Base-by-base conservation (phyloP, 2,113 vertebrate species). In the Ctenomys sociabilis region DNA sequence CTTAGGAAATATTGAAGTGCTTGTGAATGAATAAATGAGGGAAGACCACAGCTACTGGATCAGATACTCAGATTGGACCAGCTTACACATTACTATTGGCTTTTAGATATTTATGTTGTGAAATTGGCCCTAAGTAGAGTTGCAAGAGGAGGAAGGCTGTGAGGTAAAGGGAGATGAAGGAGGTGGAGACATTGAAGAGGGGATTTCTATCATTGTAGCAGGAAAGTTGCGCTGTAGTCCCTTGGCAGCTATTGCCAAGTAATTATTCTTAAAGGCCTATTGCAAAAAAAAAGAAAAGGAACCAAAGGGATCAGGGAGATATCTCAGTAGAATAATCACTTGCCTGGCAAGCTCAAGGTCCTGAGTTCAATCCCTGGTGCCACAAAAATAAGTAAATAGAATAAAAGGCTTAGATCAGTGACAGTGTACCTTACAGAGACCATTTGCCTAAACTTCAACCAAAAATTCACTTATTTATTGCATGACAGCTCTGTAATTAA, bases 241-340 rank as follows among this genome's bases (percentile, higher is more conserved):
- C 17, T 88, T 77, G 94, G 52, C 59, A 54, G 61, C 54, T 73
- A 49, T 63, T 95, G 66, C 24, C 77, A 54, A 49, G 57, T 35
- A 40, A 26, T 72, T 54, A 35, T 78, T 85, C 63, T 72, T 24
- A 19, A n/a, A n/a, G n/a, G n/a, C n/a, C n/a, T n/a, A n/a, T n/a
- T n/a, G n/a, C n/a, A n/a, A n/a, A n/a, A n/a, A n/a, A n/a, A n/a
- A n/a, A n/a, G n/a, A n/a, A n/a, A n/a, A n/a, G n/a, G n/a, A n/a
- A n/a, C n/a, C n/a, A n/a, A n/a, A n/a, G n/a, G n/a, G n/a, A n/a
- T n/a, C n/a, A n/a, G n/a, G n/a, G n/a, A n/a, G n/a, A n/a, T n/a
- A n/a, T n/a, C n/a, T n/a, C n/a, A n/a, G n/a, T n/a, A n/a, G n/a
- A n/a, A n/a, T n/a, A n/a, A n/a, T n/a, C n/a, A n/a, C n/a, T n/a